Base-by-base conservation (phyloP, 1,140 invertebrate species). In the Araneus ventricosus region DNA sequence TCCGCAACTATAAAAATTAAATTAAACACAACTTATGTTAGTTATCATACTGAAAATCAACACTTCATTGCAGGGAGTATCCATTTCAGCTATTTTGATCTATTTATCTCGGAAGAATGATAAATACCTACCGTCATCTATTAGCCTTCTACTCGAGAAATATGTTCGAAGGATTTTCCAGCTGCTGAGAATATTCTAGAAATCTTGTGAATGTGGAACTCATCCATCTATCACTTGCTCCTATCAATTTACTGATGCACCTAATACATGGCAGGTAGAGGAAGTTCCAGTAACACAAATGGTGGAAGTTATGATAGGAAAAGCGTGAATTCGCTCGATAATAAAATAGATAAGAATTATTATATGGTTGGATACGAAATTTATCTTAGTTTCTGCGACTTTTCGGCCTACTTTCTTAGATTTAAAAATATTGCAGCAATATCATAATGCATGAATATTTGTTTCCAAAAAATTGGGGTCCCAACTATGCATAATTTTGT, bases 111-210 rank as follows among this genome's bases (percentile, higher is more conserved):
- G 27, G 17, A 30, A 70, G 27, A 27, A 70, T 70, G 27, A 70
- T 70, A 70, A 70, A 70, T 70, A 70, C 30, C 27, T 70, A 27
- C 30, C 27, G 14, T 70, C 67, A 70, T 70, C 14, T 70, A 70
- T 70, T 70, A 70, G 67, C 27, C 67, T 30, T 70, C 67, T 70
- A 70, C 24, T 17, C 67, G 27, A 70, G 27, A 70, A 70, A 70
- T 70, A 70, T 70, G 67, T 70, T 70, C 67, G 22, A 27, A 7
- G 30, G 67, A 70, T 17, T 27, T 14, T 70, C 57, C 24, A 67
- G 63, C n/a, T n/a, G 63, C 24, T 67, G 63, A 67, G 63, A 67
- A 67, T 67, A 67, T 67, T 67, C 67, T 70, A 27, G 67, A 70
- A 30, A 70, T 70, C 67, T 30, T 30, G 67, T 70, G 27, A 7